These are phyloP conservation scores for Brachionus rotundiformis DNA, from an alignment of 1,140 invertebrate species.

Conservation along the genomic window DNA sequence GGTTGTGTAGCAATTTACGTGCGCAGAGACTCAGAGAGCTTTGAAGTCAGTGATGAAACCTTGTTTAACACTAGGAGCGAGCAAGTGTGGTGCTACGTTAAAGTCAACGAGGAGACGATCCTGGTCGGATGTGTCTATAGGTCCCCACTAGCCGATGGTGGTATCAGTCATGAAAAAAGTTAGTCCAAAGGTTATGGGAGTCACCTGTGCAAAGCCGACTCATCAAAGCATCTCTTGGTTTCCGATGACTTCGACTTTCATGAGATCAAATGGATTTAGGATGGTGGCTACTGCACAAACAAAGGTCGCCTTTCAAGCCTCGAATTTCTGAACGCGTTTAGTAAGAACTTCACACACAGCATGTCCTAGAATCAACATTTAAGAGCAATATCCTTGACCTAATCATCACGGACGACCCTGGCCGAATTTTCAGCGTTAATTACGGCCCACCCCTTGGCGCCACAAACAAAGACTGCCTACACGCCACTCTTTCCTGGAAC, in stretches of 20 bases:
- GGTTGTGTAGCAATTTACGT: too few relatives aligned
- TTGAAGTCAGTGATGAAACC: too few relatives aligned
- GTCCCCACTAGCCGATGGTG: neutral
- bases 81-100: too few relatives aligned
- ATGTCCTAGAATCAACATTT: too few relatives aligned
- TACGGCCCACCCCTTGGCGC: too few relatives aligned
- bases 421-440: neutral
- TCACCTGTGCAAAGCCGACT: neutral
- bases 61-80: too few relatives aligned
- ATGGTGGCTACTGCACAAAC: neutral
- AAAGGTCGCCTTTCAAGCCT: too few relatives aligned
- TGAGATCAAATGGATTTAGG: neutral
- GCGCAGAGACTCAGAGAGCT: too few relatives aligned
- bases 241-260: neutral
- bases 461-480: neutral
- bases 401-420: too few relatives aligned
- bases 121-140: slow-evolving; percentile 23
- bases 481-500: neutral
- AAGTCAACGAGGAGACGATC: too few relatives aligned
- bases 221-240: neutral
- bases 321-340: too few relatives aligned
- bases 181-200: neutral
- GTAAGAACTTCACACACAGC: neutral
- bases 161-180: neutral
- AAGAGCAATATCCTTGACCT: too few relatives aligned